Base-by-base conservation (phyloP, 2,797 vertebrate genomes). In the Danio albolineatus region DNA sequence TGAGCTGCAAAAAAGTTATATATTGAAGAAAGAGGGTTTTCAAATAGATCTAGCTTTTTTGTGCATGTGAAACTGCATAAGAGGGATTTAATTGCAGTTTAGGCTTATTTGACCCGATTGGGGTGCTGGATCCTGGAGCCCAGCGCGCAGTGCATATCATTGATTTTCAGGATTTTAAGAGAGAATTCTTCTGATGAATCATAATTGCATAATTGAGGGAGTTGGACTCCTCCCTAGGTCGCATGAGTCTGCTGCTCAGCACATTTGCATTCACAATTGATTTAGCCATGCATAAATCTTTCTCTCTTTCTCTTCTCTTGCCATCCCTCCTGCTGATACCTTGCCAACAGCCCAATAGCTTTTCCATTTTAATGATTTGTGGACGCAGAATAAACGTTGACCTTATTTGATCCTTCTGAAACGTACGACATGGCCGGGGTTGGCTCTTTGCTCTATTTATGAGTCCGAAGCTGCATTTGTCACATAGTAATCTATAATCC, bases 221-320 rank as follows among this genome's bases (percentile, higher is more conserved):
- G 70, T 57, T 62, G 62, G 65, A 48, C 73, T 80, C 67, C 73
- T 85, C 79, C 69, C 76, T 80, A 54, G 62, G 66, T 82, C 57
- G 21, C 79, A 54, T 49, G 82, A 80, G 54, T 73, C 59, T 51
- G 65, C 70, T 80, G 71, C 17, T 82, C 54, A 44, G 51, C 53
- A 75, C 64, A 86, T 84, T 80, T 86, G 73, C 81, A 46, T 79
- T 80, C 59, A 61, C 80, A 75, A 82, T 86, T 84, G 82, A 86
- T 86, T 84, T 84, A 82, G 72, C 80, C 70, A 75, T 53, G 36
- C 64, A 84, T 80, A 84, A 82, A 82, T 85, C 79, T 80, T 69
- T 16, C 62, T 75, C 71, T 48, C 44, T 75, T 66, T 66, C 48
- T 80, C 60, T 66, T 70, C 70, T 81, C 53, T 66, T 59, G 57